Base-by-base conservation (phyloP, 2,113 vertebrate species). In the Chloropsis cyanopogon region DNA sequence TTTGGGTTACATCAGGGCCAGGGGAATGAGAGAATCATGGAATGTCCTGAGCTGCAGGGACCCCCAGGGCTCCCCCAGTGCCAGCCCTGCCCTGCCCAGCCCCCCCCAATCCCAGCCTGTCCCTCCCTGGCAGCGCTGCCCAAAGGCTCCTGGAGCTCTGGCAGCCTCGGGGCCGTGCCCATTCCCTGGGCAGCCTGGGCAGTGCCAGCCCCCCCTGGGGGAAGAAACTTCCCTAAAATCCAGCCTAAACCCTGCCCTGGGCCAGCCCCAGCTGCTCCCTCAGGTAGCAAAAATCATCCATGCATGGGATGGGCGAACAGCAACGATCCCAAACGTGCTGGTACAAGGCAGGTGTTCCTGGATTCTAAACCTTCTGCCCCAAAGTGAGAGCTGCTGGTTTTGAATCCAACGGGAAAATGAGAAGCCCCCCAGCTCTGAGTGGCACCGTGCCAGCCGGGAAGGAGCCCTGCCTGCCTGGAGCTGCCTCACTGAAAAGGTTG, bases 41-140 rank as follows among this genome's bases (percentile, higher is more conserved):
- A 77, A 46, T 33, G 1, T 7, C 22, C 63, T 26, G 26, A 52
- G 37, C 0, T 2, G 44, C 0, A 66, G 2, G 6, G 11, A 59
- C 9, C 11, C 37, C 0, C 31, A 50, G 35, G 46, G 82, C 50
- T 1, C 8, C 4, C 1, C 44, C 29, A 49, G n/a, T 8, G 3
- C 76, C 31, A 23, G 5, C 56, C 66, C 46, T 44, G 39, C 39
- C 41, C 59, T 49, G 70, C 60, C 12, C 59, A 47, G 69, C 2
- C 3, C 57, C 50, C 50, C 33, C 50, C 28, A 75, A 29, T 1
- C 24, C 35, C 70, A 41, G 0, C 82, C 82, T 66, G 52, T 10
- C 23, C 82, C 66, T 14, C 71, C 71, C 82, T 84, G 69, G 81
- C 37, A 82, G 54, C 11, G 33, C 2, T 56, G 61, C 0, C 77